These are phyloP conservation scores for Sebastes itinus DNA, from an alignment of 2,797 vertebrate species.

Conservation along the genomic window DNA sequence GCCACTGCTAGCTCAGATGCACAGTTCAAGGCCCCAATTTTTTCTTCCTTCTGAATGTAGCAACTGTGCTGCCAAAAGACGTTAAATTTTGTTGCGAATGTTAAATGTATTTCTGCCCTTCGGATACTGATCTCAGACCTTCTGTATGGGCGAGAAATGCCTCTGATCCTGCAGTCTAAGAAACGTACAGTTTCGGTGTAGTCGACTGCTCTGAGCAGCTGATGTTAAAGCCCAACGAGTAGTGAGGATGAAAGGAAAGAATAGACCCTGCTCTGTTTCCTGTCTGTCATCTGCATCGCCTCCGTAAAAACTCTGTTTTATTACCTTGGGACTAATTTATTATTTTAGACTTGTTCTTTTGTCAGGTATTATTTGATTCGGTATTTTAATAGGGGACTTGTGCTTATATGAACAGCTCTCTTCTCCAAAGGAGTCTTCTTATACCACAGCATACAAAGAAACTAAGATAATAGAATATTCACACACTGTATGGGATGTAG, in stretches of 20 bases:
- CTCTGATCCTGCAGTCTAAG: constrained; percentile 1
- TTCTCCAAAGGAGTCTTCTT: neutral
- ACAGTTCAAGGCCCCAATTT: neutral
- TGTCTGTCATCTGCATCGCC: neutral
- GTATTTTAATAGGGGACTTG: neutral
- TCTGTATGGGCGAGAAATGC: constrained; percentile 2
- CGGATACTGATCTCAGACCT: constrained; percentile 4
- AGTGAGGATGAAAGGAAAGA: constrained; percentile 4
- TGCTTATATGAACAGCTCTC: neutral
- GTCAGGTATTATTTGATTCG: neutral
- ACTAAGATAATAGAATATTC: neutral
- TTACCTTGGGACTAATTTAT: neutral
- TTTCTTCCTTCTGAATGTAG: constrained; percentile 9
- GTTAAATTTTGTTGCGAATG: neutral
- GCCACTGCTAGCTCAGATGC: neutral
- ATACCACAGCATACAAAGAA: neutral
- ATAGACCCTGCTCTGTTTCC: constrained; percentile 2
- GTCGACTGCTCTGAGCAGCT: constrained; percentile 23
- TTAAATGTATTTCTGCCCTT: constrained; percentile 20
- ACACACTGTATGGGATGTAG: neutral
- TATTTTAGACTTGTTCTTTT: neutral
- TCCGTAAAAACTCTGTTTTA: neutral
- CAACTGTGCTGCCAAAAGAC: neutral
- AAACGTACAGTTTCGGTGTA: neutral
- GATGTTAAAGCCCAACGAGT: constrained; percentile 38